These are phyloP conservation scores for Malurus alboscapulatus DNA, from an alignment of 2,113 vertebrate species.

Conservation along the genomic window DNA sequence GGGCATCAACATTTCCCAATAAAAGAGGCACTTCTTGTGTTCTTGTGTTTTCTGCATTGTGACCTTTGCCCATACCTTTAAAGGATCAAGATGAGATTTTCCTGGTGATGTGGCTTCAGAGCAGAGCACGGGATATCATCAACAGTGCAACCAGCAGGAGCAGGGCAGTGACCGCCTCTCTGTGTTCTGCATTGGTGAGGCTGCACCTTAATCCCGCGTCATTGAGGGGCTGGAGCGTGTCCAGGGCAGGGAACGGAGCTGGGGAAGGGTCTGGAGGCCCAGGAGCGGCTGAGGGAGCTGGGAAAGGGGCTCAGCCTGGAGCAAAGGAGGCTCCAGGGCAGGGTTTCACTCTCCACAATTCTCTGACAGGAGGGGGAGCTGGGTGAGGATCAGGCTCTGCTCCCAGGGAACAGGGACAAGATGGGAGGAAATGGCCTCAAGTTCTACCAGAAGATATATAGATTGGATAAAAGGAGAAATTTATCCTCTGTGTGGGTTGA, in stretches of 20 bases:
- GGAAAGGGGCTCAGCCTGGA: background rate
- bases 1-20: background rate
- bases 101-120: background rate
- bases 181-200: rapidly evolving
- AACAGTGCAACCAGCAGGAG: rapidly evolving
- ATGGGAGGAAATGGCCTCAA: rapidly evolving
- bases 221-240: rapidly evolving
- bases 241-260: background rate
- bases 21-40: background rate
- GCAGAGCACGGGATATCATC: background rate
- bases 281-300: rapidly evolving
- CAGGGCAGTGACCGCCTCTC: background rate
- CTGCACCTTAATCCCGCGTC: background rate
- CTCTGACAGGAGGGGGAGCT: background rate
- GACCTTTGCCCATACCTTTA: background rate
- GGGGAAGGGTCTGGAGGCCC: rapidly evolving
- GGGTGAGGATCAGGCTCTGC: rapidly evolving
- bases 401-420: background rate
- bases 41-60: background rate
- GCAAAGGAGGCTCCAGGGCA: background rate
- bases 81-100: background rate
- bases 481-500: background rate
- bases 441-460: background rate
- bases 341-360: background rate
- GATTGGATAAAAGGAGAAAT: background rate